Evolutionary conservation across 2,888 invertebrate genomes (phyloP), one percentile per base, ranked within the genome.

Genomic region (Orchesellides sinensis): DNA sequence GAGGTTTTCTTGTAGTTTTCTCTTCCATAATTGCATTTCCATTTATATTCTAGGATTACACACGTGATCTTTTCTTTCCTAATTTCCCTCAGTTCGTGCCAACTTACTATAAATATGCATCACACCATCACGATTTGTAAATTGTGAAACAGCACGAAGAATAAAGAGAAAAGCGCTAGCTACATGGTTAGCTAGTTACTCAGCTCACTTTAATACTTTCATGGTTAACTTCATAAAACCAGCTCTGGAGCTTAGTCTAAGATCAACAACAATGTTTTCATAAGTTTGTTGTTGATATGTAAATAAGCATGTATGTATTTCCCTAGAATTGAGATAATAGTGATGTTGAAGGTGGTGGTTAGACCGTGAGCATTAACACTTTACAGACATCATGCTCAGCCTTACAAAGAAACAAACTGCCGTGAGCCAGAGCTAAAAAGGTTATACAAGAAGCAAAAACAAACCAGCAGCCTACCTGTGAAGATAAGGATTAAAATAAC

Each of bases 401-500:
- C 66, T 47, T 45, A 49, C 75, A 65, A 54, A 29, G n/a, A 45
- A 32, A 47, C 75, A 49, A 40, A 19, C 14, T 56, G 77, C 56
- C 40, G 8, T 40, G 59, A 65, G 59, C 77, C 45, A 56, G n/a
- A 29, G 47, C 29, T 56, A 25, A 40, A 52, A 75, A n/a, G 5
- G 25, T 25, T 40, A 19, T 54, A 40, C 56, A n/a, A 21, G 47
- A 32, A 77, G 59, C 59, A 40, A 66, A 56, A 63, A 63, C 27
- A 32, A 69, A 54, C 69, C 54, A 32, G 21, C 45, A 29, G 19
- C 59, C 72, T 63, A 59, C 68, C 77, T 78, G 78, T 19, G 52
- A 63, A 78, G 78, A 78, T 78, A 78, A 69, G 77, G 78, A 78
- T 78, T 78, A 78, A 63, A 78, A 70, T 78, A 70, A 78, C 78